These are phyloP conservation scores for Drosophila acutilabella DNA, from an alignment of 2,888 invertebrate genomes.

Conservation along the genomic window DNA sequence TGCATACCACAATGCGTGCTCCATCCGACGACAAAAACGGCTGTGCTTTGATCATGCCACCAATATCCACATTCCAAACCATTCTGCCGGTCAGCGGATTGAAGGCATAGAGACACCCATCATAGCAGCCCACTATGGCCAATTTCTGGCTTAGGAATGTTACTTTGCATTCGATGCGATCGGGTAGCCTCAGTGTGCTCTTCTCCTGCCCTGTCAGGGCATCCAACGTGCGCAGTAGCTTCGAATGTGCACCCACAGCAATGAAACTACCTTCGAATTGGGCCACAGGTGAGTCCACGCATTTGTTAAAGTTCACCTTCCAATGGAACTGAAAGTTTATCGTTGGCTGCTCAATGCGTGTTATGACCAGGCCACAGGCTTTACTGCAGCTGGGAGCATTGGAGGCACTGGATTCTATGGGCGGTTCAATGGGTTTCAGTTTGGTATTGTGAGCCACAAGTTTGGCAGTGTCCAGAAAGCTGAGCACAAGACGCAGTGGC, in stretches of 20 bases:
- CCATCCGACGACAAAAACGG: conserved; percentile 88
- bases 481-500: conserved; percentile 56
- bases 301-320: conserved; percentile 87
- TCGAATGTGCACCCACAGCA: conserved; percentile 91
- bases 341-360: conserved; percentile 43
- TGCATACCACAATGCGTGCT: conserved; percentile 87
- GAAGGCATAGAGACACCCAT: conserved; percentile 90
- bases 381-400: not conserved
- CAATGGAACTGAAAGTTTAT: conserved; percentile 63
- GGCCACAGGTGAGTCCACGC: conserved; percentile 92
- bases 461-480: conserved; percentile 60
- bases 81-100: conserved; percentile 86
- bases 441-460: conserved; percentile 60
- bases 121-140: conserved; percentile 91
- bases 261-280: conserved; percentile 85
- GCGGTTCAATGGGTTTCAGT: conserved; percentile 52
- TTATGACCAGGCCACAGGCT: conserved; percentile 46
- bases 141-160: conserved; percentile 84
- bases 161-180: conserved; percentile 90
- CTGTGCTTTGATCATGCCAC: conserved; percentile 83
- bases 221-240: conserved; percentile 88
- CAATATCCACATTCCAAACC: conserved; percentile 87
- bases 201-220: conserved; percentile 86
- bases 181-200: conserved; percentile 86
- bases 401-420: not conserved